Base-by-base conservation (phyloP, 2,888 invertebrate species). In the Frankliniella fusca region DNA sequence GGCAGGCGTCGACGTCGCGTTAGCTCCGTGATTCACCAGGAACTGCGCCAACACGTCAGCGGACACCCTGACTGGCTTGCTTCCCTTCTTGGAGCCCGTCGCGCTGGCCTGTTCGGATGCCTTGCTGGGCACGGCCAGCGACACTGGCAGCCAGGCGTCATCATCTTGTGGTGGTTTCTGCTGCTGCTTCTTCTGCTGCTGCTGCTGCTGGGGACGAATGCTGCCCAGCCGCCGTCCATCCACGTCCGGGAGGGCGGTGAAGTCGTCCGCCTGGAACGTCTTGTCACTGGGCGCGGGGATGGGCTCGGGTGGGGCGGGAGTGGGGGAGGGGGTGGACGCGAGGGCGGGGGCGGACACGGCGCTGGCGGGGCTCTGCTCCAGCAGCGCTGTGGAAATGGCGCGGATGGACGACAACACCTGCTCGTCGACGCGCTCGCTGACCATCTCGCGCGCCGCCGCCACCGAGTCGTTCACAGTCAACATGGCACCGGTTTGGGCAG, bases 351-450 rank as follows among this genome's bases (percentile, higher is more conserved):
- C 11, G 70, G 70, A 70, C 23, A 70, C 23, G 70, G n/a, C n/a
- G 70, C 8, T 23, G 23, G 0, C 70, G 70, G 70, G 70, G 70
- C 70, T 76, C 70, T 76, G 70, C 70, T 76, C 70, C 11, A 76
- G 70, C 70, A 76, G 70, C 70, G 70, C 10, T 8, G 70, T 12
- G 23, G 70, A 76, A 27, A 76, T 76, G 70, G 23, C 70, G 27
- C 70, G 27, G 70, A 76, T 76, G 27, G 70, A 76, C 23, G 70
- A 76, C 70, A 76, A 27, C 70, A 76, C 70, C 70, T 76, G 70
- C 70, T 76, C 70, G 70, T 76, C 70, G 70, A 76, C 70, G 70
- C 70, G 61, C 61, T 61, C 27, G 23, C 70, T 27, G 5, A 5
- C 38, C 70, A 76, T 23, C 70, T 76, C 70, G 27, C 70, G 70